Evolutionary conservation across 2,888 invertebrate genomes (phyloP).

Genomic region (Zygaena filipendulae): DNA sequence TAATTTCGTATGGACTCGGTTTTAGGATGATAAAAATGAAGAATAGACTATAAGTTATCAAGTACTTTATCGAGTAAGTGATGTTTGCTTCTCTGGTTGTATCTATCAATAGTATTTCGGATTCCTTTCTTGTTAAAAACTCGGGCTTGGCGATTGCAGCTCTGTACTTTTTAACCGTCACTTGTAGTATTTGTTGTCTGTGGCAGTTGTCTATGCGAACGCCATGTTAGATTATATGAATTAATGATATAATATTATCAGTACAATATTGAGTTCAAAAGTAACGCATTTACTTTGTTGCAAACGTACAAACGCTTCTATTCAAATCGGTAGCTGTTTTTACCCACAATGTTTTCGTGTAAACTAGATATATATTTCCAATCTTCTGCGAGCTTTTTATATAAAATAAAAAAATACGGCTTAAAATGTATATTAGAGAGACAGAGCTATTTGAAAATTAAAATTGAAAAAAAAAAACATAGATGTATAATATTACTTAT

Average conservation of each 20-base stretch:
- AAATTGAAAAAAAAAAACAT: slow-evolving; percentile 37
- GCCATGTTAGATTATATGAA: slow-evolving; percentile 22
- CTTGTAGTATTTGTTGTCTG: too few species aligned
- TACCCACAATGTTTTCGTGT: neutral
- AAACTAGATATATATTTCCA: slow-evolving; percentile 19
- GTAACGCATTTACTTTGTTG: slow-evolving; percentile 28
- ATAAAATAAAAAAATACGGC: slow-evolving; percentile 39
- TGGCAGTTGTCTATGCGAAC: too few species aligned
- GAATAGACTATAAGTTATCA: slow-evolving; percentile 32
- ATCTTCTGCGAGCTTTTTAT: slow-evolving; percentile 57
- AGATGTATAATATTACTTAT: slow-evolving; percentile 58
- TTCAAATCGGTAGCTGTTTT: too few species aligned
- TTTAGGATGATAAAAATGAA: slow-evolving; percentile 35
- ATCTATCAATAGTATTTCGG: too few species aligned
- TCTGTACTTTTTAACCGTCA: too few species aligned
- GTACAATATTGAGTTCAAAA: slow-evolving; percentile 25
- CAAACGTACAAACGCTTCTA: too few species aligned
- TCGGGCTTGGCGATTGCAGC: too few species aligned
- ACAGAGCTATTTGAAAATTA: slow-evolving; percentile 59
- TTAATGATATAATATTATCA: slow-evolving; percentile 21
- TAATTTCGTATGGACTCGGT: slow-evolving; percentile 55
- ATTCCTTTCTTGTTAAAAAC: too few species aligned
- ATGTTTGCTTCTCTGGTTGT: slow-evolving; percentile 30
- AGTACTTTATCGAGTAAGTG: slow-evolving; percentile 30
- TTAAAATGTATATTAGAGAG: slow-evolving; percentile 65